Conservation (phyloP, 2,888 invertebrate genomes). For the Carterocephalus palaemon region DNA sequence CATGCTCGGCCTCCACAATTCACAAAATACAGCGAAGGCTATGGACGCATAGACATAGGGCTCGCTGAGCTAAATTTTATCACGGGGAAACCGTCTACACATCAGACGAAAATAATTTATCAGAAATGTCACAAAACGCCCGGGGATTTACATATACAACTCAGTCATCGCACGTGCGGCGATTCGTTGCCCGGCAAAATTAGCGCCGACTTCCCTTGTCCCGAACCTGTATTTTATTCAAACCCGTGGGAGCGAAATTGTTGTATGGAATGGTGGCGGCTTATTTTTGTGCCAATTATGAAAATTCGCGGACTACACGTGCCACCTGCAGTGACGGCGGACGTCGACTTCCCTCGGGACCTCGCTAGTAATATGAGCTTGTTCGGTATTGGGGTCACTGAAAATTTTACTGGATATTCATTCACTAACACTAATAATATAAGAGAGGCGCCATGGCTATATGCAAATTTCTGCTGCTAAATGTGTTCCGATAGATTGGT, state of each 20-base stretch:
- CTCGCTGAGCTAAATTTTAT: conserved; percentile 8
- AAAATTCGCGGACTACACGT: conserved; percentile 56
- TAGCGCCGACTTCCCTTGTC: conserved; percentile 55
- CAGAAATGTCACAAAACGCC: conserved; percentile 36
- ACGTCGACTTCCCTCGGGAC: conserved; percentile 43
- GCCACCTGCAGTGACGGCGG: conserved; percentile 44
- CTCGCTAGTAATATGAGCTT: conserved; percentile 30
- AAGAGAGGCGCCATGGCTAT: no score
- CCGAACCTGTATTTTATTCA: conserved; percentile 69
- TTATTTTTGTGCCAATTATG: conserved; percentile 66
- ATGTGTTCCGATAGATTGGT: no score
- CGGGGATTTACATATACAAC: conserved; percentile 38
- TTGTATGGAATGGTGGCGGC: conserved; percentile 56
- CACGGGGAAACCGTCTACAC: conserved; percentile 11
- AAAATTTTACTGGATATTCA: conserved; percentile 2
- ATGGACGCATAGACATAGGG: conserved; percentile 22
- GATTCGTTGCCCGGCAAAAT: conserved; percentile 59
- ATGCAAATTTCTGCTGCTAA: no score
- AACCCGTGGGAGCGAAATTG: conserved; percentile 60
- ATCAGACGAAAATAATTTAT: conserved; percentile 38
- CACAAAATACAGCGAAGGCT: conserved; percentile 37
- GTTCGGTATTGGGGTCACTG: conserved; percentile 25
- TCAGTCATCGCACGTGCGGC: conserved; percentile 48
- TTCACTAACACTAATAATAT: no score
- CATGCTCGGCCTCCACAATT: conserved; percentile 45